Evolutionary conservation across 1,140 invertebrate genomes (phyloP), one percentile per base, ranked within the genome.

Genomic region (Drosophila ambigua): DNA sequence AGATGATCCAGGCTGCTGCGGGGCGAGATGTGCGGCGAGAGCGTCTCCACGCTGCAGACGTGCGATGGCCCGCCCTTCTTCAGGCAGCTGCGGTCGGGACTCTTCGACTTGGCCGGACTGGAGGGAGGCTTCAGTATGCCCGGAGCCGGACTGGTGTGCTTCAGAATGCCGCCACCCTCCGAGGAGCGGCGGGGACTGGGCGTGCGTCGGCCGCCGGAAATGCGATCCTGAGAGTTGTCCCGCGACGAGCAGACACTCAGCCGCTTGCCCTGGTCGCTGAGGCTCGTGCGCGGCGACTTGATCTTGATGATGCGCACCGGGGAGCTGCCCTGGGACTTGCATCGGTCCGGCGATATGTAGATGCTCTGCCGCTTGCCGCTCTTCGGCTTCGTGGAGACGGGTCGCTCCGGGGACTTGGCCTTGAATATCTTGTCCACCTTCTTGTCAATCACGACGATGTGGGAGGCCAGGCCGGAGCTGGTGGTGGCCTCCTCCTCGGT

Each of bases 261-360:
- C 0, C 88, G 72, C 39, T 92, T 91, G 11, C 85, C 91, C 60
- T 90, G 87, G 6, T 92, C 90, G 39, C 89, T 90, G 16, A 91
- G 62, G 49, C 91, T 92, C 0, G 60, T 73, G 16, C 89, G 59
- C 0, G 91, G 91, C 11, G 91, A 92, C 52, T 92, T 92, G 5
- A 92, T 90, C 66, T 92, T 92, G 31, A 92, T 91, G 20, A 92
- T 92, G 24, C 90, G 66, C n/a, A 92, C 89, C 2, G 91, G 91
- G 0, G 89, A 91, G 31, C 79, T 91, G 13, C 91, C 90, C 62
- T 91, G 91, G 2, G 91, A 92, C 48, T 91, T 91, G 58, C 85
- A 79, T n/a, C 91, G 91, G 63, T 92, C 91, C 4, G 91, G 91
- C 3, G 91, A 92, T 26, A 92, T 81, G 53, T 91, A 88, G 35